phyloP scores from a whole-genome alignment of 2,888 invertebrate genomes.

The Masnerella sp. region DNA sequence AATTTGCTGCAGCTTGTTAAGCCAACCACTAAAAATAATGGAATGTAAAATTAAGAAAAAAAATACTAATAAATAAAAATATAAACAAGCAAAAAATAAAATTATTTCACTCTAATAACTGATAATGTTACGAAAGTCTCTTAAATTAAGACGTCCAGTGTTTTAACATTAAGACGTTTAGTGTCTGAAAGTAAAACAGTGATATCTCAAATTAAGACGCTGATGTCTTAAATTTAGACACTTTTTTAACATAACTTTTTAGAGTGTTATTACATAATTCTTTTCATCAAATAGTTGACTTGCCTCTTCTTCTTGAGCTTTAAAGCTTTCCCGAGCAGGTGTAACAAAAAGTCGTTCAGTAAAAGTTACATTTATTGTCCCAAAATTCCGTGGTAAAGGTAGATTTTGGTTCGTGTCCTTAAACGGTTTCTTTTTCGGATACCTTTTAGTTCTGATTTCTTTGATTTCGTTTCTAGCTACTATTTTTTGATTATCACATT shows the following conservation, averaged over 20 bases:
- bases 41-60: not conserved
- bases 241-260: too few relatives aligned
- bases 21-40: slow-evolving; percentile 86
- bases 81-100: too few relatives aligned
- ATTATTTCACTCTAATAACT: too few relatives aligned
- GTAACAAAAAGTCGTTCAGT: slow-evolving; percentile 89
- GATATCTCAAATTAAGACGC: too few relatives aligned
- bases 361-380: slow-evolving; percentile 83
- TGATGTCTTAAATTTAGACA: too few relatives aligned
- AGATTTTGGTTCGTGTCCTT: slow-evolving; percentile 76
- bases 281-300: too few relatives aligned
- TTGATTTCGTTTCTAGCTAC: slow-evolving; percentile 54
- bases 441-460: slow-evolving; percentile 66
- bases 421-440: slow-evolving; percentile 70
- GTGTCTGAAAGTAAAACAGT: too few relatives aligned
- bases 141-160: too few relatives aligned
- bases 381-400: slow-evolving; percentile 81
- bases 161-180: too few relatives aligned
- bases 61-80: not conserved
- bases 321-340: slow-evolving; percentile 86
- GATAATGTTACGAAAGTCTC: too few relatives aligned
- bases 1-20: slow-evolving; percentile 88
- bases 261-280: too few relatives aligned
- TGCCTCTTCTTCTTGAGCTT: slow-evolving; percentile 85
- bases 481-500: not conserved